Conservation (phyloP, 2,113 vertebrate species). For the Brienomyrus brachyistius region DNA sequence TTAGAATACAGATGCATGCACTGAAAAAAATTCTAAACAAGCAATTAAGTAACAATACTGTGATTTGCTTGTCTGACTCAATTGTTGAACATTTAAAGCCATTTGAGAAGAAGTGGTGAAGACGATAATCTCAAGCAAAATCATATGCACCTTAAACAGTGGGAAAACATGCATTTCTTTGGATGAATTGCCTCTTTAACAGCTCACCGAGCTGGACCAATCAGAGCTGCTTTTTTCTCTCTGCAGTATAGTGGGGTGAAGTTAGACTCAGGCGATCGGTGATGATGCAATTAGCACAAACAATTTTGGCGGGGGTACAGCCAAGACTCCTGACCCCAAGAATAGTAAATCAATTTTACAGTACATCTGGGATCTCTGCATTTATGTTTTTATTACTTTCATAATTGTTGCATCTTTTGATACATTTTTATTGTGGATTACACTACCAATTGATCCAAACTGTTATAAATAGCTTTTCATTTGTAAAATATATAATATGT, state of each 20-base stretch:
- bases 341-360: background rate
- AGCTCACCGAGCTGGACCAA: slow-evolving; percentile 17
- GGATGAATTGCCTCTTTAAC: background rate
- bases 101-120: background rate
- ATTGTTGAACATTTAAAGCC: background rate
- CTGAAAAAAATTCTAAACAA: background rate
- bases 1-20: background rate
- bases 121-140: background rate
- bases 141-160: background rate
- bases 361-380: background rate
- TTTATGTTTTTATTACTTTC: background rate
- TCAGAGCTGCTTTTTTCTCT: slow-evolving; percentile 4
- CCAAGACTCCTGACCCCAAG: background rate
- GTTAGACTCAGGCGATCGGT: slow-evolving; percentile 24
- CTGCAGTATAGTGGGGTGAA: background rate
- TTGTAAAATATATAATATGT: background rate
- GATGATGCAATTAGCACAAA: slow-evolving; percentile 26
- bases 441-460: background rate
- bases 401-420: background rate
- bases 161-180: background rate
- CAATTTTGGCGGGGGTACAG: slow-evolving; percentile 5
- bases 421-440: background rate
- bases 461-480: background rate
- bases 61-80: background rate
- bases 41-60: background rate